Conservation (phyloP, 2,113 vertebrate species). For the Gambusia affinis region DNA sequence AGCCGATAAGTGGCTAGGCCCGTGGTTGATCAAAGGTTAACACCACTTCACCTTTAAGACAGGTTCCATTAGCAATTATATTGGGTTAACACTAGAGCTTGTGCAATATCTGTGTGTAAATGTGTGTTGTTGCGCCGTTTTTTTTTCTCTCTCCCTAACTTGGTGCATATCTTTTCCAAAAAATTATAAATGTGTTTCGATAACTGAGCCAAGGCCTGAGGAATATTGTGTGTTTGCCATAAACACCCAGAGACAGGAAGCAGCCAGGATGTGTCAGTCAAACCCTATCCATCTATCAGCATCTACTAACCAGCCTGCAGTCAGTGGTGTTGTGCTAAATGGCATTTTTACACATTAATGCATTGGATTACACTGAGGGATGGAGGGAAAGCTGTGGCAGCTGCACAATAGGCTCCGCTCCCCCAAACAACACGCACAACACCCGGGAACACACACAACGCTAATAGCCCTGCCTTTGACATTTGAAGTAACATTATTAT, state of each 20-base stretch:
- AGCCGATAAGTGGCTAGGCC: slow-evolving; percentile 71
- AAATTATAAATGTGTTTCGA: slow-evolving; percentile 23
- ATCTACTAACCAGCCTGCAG: slow-evolving; percentile 68
- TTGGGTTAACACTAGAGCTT: slow-evolving; percentile 52
- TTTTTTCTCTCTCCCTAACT: neutral
- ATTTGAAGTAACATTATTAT: slow-evolving; percentile 78
- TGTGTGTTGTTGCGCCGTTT: slow-evolving; percentile 21
- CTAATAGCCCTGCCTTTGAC: slow-evolving; percentile 73
- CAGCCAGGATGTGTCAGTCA: slow-evolving; percentile 73
- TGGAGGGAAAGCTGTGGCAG: slow-evolving; percentile 52
- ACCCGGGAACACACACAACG: slow-evolving; percentile 36
- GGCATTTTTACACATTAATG: slow-evolving; percentile 81
- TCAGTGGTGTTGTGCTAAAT: slow-evolving; percentile 71
- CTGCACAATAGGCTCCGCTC: slow-evolving; percentile 37
- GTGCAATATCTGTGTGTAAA: slow-evolving; percentile 32
- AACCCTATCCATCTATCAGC: slow-evolving; percentile 62
- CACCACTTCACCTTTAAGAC: slow-evolving; percentile 74
- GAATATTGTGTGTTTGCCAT: slow-evolving; percentile 51
- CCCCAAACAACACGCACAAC: slow-evolving; percentile 35
- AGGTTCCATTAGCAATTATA: slow-evolving; percentile 78
- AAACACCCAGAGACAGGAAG: slow-evolving; percentile 59
- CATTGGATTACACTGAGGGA: slow-evolving; percentile 71
- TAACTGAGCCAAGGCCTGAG: slow-evolving; percentile 44
- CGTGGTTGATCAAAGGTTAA: slow-evolving; percentile 77
- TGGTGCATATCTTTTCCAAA: neutral